Conservation (phyloP, 92 coral and sea anemone genomes). For the Isaurus tuberculatus region DNA sequence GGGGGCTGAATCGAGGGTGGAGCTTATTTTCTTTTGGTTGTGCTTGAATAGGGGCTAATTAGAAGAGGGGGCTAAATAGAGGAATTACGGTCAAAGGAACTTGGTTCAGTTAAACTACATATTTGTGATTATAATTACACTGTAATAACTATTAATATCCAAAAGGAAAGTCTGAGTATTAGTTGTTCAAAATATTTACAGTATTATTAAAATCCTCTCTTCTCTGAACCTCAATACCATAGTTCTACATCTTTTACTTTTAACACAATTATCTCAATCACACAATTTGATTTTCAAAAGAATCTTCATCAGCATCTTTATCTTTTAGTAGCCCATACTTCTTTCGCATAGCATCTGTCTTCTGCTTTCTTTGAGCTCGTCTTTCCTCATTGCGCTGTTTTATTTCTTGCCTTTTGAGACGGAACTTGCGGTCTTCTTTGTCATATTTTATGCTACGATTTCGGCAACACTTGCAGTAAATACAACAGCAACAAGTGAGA, state of each 20-base stretch:
- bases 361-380: constrained; percentile 72
- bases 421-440: constrained; percentile 75
- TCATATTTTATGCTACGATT: constrained; percentile 59
- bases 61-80: too few species aligned
- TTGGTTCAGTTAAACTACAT: too few species aligned
- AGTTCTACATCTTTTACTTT: neutral
- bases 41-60: too few species aligned
- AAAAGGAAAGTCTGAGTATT: too few species aligned
- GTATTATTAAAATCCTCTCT: neutral
- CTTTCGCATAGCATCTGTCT: constrained; percentile 92
- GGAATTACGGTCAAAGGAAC: too few species aligned
- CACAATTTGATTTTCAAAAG: constrained; percentile 27
- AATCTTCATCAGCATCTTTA: constrained; percentile 84
- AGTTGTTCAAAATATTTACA: neutral
- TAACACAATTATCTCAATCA: neutral
- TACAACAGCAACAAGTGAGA: constrained; percentile 81
- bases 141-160: too few species aligned
- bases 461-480: constrained; percentile 97
- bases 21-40: too few species aligned
- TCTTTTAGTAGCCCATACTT: constrained; percentile 89
- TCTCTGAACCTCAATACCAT: neutral
- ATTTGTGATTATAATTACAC: too few species aligned
- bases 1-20: too few species aligned
- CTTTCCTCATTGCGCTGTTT: constrained; percentile 81
- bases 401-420: constrained; percentile 71